A percentile compares a stretch with the other conserved stretches of the same genome.
Evolutionary conservation across 2,797 vertebrate genomes (phyloP).

Genomic region (Pelochelys cantorii): DNA sequence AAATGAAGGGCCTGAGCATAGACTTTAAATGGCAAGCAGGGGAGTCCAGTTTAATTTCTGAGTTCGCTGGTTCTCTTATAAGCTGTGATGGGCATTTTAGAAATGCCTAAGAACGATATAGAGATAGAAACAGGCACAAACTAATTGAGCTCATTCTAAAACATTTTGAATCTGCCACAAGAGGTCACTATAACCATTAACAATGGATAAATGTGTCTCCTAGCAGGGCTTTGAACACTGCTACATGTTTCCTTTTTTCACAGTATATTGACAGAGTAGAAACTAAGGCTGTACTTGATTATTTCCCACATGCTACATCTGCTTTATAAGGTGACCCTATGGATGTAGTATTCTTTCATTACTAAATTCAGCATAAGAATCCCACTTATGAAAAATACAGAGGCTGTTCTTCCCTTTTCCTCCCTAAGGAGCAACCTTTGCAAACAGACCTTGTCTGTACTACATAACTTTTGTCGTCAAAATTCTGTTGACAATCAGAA

Average conservation of each 20-base stretch:
- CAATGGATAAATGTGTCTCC: conserved; percentile 10
- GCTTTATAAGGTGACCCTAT: neutral
- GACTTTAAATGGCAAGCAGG: neutral
- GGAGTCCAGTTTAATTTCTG: neutral
- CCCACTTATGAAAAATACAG: neutral
- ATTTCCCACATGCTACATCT: conserved; percentile 1
- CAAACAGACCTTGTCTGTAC: conserved; percentile 14
- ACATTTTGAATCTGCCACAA: conserved; percentile 58
- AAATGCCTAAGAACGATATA: neutral
- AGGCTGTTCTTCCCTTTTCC: neutral
- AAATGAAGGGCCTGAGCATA: neutral
- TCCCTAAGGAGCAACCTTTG: conserved; percentile 8
- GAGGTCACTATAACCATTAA: conserved; percentile 73
- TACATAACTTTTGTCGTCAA: too few relatives aligned
- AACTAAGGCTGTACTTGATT: neutral
- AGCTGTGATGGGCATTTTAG: neutral
- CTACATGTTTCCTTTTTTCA: neutral
- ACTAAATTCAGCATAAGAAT: neutral
- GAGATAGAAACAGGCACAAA: neutral
- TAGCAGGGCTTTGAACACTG: neutral
- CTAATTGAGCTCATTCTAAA: neutral
- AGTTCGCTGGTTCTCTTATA: neutral
- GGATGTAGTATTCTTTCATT: neutral
- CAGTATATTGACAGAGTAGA: conserved; percentile 1
- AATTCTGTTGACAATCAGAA: too few relatives aligned